phyloP scores from a whole-genome alignment of 2,888 invertebrate genomes.

The Sinhomidia bicolor region DNA sequence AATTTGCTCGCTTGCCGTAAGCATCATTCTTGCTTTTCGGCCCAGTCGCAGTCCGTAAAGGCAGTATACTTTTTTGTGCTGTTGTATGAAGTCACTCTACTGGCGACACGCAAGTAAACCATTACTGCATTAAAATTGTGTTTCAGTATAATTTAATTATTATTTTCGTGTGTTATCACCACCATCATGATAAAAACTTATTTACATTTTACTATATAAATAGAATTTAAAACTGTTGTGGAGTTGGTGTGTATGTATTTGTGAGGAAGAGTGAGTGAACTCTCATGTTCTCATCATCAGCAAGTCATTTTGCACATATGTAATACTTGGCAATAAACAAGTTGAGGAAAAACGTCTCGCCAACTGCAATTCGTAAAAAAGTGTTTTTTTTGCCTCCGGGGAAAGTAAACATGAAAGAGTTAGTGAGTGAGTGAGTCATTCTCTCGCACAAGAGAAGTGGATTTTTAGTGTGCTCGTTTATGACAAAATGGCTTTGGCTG shows the following conservation, averaged over 20 bases:
- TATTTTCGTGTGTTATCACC: slow-evolving; percentile 8
- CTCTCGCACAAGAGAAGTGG: neutral
- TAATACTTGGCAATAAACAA: neutral
- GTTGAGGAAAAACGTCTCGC: slow-evolving; percentile 29
- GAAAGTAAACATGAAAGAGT: slow-evolving; percentile 64
- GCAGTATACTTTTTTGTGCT: neutral
- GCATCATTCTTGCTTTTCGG: slow-evolving; percentile 38
- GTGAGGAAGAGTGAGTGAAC: slow-evolving; percentile 61
- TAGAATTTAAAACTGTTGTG: neutral
- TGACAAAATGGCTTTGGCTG: slow-evolving; percentile 17
- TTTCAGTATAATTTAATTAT: slow-evolving; percentile 27
- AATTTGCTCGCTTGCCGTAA: slow-evolving; percentile 44
- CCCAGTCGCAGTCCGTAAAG: no score
- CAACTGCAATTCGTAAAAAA: slow-evolving; percentile 63
- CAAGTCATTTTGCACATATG: neutral
- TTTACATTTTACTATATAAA: neutral
- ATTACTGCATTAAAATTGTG: neutral
- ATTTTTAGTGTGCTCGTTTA: neutral
- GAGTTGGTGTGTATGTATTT: neutral
- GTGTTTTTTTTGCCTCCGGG: slow-evolving; percentile 65
- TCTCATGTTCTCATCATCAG: neutral
- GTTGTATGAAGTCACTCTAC: neutral
- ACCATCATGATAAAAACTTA: neutral
- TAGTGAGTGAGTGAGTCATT: slow-evolving; percentile 40
- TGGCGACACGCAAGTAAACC: slow-evolving; percentile 18